A percentile compares a stretch with the other conserved stretches of the same genome.
phyloP scores from a whole-genome alignment of 2,888 invertebrate species.

The Agrilus cyanescens region DNA sequence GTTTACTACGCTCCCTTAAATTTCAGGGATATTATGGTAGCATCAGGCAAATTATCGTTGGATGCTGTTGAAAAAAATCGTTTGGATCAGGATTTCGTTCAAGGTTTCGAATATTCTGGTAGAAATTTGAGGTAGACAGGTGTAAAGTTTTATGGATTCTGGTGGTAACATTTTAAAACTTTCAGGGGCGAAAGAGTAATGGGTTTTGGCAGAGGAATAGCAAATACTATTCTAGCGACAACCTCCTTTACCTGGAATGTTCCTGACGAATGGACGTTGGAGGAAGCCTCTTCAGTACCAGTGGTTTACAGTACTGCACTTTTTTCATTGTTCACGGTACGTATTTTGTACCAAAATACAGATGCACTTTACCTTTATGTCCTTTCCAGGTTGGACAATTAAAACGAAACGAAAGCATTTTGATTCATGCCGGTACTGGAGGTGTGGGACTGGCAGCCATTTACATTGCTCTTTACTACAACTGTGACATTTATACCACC shows the following conservation, averaged over 20 bases:
- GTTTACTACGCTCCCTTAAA: conserved; percentile 73
- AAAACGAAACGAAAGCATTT: conserved; percentile 33
- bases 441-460: conserved; percentile 75
- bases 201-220: conserved; percentile 43
- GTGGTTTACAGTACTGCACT: conserved; percentile 43
- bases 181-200: conserved; percentile 34
- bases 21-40: conserved; percentile 91
- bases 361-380: not conserved
- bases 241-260: conserved; percentile 37
- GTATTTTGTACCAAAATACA: conserved; percentile 1
- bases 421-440: conserved; percentile 51
- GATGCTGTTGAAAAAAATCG: conserved; percentile 42
- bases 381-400: conserved; percentile 16
- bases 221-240: conserved; percentile 41
- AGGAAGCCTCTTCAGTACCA: conserved; percentile 49
- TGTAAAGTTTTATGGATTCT: not conserved
- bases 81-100: conserved; percentile 49
- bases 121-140: conserved; percentile 21
- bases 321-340: conserved; percentile 22
- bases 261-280: conserved; percentile 42
- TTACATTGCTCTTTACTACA: conserved; percentile 49
- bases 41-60: conserved; percentile 76
- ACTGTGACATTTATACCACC: conserved; percentile 58
- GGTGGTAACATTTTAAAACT: conserved; percentile 18
- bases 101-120: conserved; percentile 60